Base-by-base conservation (phyloP, 1,140 invertebrate species). In the Cydia pomonella region DNA sequence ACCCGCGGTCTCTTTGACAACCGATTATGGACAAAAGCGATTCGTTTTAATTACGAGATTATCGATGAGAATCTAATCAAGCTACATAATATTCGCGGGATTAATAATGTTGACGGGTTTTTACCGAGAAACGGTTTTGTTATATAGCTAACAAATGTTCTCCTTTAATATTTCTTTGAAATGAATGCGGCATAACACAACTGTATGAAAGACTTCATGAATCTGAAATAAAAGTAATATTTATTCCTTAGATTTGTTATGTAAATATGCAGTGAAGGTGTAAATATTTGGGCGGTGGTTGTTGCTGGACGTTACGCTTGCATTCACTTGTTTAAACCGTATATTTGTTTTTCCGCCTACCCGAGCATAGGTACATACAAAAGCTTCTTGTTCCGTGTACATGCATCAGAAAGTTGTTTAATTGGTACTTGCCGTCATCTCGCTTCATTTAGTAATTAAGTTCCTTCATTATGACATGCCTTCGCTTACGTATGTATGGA, bases 301-400 rank as follows among this genome's bases (percentile, higher is more conserved):
- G 82, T 79, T 84, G 79, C 79, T 78, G 82, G 80, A 83, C 80
- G 85, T 82, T 88, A 85, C 84, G 82, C 84, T 81, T 79, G 72
- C 77, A 72, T 79, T 77, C 76, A 76, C 75, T 76, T 76, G 77
- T 84, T 83, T 83, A 77, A 80, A 83, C 81, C 77, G 75, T 80
- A 81, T 84, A 82, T 88, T 86, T 83, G 82, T 80, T 76, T 86
- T 82, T 53, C 77, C 80, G 76, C 78, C 77, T 76, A 80, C 76
- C 27, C 29, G 64, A 41, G 64, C n/a, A 6, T 9, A 23, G 16
- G 64, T 41, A 33, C 64, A 21, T 33, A 69, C 16, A 38, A 33
- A 33, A 33, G 27, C 27, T 69, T 69, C 27, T 69, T 69, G 27
- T 69, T 69, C 29, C n/a, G 33, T 29, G 16, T 69, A 69, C 41